Evolutionary conservation across 2,113 vertebrate species (phyloP), one percentile per base, ranked within the genome.

Genomic region (Rhipidura dahli): DNA sequence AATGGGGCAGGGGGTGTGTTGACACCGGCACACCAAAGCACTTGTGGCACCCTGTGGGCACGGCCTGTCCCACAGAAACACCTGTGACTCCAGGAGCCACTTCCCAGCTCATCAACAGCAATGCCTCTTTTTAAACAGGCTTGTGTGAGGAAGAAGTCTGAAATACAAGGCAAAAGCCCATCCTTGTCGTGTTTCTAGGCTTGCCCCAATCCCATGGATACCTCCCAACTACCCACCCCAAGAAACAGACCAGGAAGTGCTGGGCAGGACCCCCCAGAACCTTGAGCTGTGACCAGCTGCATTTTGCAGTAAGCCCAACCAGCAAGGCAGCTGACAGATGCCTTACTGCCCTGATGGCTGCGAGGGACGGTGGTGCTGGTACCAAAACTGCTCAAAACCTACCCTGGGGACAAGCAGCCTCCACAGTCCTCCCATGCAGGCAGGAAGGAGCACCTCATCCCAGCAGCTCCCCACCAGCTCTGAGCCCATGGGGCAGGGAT

Each of bases 281-380:
- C 60, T 15, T 11, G 1, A 71, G 39, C 54, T 51, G 16, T 23
- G 44, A 30, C 35, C 40, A 33, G 56, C 5, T 27, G 14, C 4
- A 14, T 21, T 50, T 31, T 7, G 6, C 49, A 28, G 45, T 3
- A 10, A 42, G 39, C 11, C 14, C 70, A 23, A 54, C 13, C 15
- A 60, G 56, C 1, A 2, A 57, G 47, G 47, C 37, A 47, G 77
- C 37, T 13, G 5, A 31, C 0, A 33, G 66, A 7, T 1, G 16
- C 39, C 28, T 33, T 12, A 5, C 39, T 40, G n/a, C 3, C 15
- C 4, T 19, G 54, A 21, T 0, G 49, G 53, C 78, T 54, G 65
- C 0, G 0, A 26, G 30, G 10, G 13, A 33, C 53, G 0, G 0
- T 0, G 18, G 1, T 35, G 28, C 6, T 11, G 33, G 27, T 4